Evolutionary conservation across 2,797 vertebrate species (phyloP).

Genomic region (Helicolenus hilgendorfi): DNA sequence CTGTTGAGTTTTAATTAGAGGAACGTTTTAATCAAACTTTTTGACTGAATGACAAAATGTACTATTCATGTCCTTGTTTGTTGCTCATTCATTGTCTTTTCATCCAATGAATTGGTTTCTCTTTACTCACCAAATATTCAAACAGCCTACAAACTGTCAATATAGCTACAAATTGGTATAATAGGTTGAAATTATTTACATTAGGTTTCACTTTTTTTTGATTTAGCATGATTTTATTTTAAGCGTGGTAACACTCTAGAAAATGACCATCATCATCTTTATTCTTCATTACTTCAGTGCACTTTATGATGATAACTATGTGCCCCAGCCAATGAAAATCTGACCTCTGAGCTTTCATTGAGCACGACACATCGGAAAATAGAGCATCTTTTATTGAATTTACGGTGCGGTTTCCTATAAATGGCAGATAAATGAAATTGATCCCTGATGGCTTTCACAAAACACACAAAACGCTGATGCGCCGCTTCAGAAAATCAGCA

Average conservation of each 20-base stretch:
- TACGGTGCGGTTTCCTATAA: not conserved
- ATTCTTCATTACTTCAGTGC: not conserved
- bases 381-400: not conserved
- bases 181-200: not conserved
- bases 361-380: not conserved
- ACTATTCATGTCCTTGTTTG: not conserved
- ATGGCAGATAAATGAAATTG: not conserved
- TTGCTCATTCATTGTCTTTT: not conserved
- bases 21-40: conserved; percentile 28
- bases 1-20: conserved; percentile 43
- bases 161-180: no score
- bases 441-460: conserved; percentile 1
- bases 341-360: not conserved
- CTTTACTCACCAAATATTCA: not conserved
- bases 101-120: not conserved
- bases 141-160: not conserved
- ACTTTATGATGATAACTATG: not conserved
- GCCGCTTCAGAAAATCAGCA: not conserved
- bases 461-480: not conserved
- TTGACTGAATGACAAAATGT: not conserved
- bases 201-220: not conserved
- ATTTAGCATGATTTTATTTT: not conserved
- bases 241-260: not conserved
- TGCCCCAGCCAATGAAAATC: not conserved
- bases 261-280: not conserved